Evolutionary conservation across 2,888 invertebrate species (phyloP).

Genomic region (Aromia moschata): DNA sequence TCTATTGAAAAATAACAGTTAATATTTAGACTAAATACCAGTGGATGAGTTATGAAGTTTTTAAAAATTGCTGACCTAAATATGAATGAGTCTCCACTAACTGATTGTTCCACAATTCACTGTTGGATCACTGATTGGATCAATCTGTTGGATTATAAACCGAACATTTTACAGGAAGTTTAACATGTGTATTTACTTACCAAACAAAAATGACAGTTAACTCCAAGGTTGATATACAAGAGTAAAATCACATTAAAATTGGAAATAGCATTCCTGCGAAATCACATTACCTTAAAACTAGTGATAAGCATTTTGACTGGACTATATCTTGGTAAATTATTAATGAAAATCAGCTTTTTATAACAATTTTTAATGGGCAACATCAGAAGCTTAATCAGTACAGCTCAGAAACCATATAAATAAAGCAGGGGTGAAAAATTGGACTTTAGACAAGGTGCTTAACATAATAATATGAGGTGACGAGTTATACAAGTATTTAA

Average conservation of each 20-base stretch:
- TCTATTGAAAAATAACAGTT: no score
- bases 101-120: no score
- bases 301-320: slow-evolving; percentile 24
- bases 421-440: slow-evolving; percentile 55
- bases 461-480: slow-evolving; percentile 50
- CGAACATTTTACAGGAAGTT: no score
- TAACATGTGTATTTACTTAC: slow-evolving; percentile 27
- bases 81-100: no score
- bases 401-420: slow-evolving; percentile 55
- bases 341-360: slow-evolving; percentile 45
- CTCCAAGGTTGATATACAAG: slow-evolving; percentile 20
- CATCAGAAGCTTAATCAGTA: slow-evolving; percentile 56
- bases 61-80: no score
- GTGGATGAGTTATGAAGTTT: no score
- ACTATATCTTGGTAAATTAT: slow-evolving; percentile 20
- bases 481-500: slow-evolving; percentile 48
- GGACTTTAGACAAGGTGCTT: slow-evolving; percentile 52
- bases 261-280: slow-evolving; percentile 23
- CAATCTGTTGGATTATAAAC: no score
- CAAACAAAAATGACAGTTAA: slow-evolving; percentile 14
- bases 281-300: slow-evolving; percentile 25
- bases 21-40: no score
- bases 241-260: slow-evolving; percentile 15
- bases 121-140: no score
- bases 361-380: slow-evolving; percentile 59